Percentiles rank a stretch among this genome's conserved stretches.
phyloP scores from a whole-genome alignment of 35 echinoderm and acorn worm genomes.

The Ophiothrix spiculata region DNA sequence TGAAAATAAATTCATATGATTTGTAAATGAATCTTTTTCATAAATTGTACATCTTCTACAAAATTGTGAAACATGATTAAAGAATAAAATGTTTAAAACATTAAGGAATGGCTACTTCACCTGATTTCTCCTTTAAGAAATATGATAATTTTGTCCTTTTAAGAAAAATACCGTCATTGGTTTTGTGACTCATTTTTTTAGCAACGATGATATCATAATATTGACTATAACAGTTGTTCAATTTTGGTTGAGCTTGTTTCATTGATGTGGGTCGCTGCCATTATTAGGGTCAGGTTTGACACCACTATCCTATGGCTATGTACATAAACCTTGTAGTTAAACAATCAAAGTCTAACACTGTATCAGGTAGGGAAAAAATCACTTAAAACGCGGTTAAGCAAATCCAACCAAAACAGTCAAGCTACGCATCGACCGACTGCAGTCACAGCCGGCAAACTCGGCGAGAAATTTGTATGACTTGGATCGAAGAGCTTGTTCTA shows the following conservation, averaged over 20 bases:
- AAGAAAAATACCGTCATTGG: too few species aligned
- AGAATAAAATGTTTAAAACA: too few species aligned
- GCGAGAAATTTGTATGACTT: neutral
- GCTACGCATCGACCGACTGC: neutral
- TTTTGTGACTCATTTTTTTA: too few species aligned
- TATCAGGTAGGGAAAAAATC: neutral
- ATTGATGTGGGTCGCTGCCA: neutral
- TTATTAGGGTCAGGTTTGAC: neutral
- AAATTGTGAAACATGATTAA: too few species aligned
- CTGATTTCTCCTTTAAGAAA: too few species aligned
- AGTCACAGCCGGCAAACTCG: neutral
- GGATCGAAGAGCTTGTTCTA: neutral
- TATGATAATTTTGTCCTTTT: too few species aligned
- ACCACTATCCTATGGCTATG: neutral
- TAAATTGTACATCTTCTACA: too few species aligned
- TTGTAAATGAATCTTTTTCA: too few species aligned
- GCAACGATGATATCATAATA: conserved; percentile 8
- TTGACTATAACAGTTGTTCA: too few species aligned
- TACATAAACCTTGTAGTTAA: conserved; percentile 1
- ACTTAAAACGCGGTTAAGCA: neutral
- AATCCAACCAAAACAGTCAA: neutral
- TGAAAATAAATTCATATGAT: too few species aligned
- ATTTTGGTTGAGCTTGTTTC: neutral
- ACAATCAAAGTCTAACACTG: neutral
- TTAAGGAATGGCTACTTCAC: too few species aligned